A percentile compares a stretch with the other conserved stretches of the same genome.
phyloP scores from a whole-genome alignment of 1,140 invertebrate genomes.

The Ooceraea biroi region DNA sequence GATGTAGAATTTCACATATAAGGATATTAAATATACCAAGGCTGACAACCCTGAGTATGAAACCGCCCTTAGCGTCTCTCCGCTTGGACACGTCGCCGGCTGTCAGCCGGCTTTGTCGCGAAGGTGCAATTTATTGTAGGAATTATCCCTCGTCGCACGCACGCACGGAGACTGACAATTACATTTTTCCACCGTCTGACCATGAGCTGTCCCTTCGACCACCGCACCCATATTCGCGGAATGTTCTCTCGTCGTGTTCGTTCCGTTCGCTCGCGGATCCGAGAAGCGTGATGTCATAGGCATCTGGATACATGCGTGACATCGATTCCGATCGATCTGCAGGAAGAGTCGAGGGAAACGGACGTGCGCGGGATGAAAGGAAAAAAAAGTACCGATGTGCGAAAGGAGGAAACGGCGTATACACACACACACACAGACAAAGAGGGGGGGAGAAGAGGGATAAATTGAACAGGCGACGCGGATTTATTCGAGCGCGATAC shows the following conservation, averaged over 20 bases:
- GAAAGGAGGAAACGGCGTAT: slow-evolving; percentile 31
- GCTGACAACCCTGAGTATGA: slow-evolving; percentile 8
- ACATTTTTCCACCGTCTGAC: slow-evolving; percentile 49
- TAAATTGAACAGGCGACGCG: slow-evolving; percentile 67
- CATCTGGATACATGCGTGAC: slow-evolving; percentile 57
- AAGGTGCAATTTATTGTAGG: slow-evolving; percentile 62
- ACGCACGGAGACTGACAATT: slow-evolving; percentile 54
- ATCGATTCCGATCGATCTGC: slow-evolving; percentile 15
- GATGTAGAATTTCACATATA: background rate
- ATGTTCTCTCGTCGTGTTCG: slow-evolving; percentile 18
- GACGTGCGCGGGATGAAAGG: background rate
- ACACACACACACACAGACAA: background rate
- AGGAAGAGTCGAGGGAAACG: slow-evolving; percentile 24
- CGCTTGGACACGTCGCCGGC: slow-evolving; percentile 16
- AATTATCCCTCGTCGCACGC: slow-evolving; percentile 57
- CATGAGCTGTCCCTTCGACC: slow-evolving; percentile 38
- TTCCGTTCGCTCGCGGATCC: slow-evolving; percentile 39
- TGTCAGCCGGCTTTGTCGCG: slow-evolving; percentile 55
- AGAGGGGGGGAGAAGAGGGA: slow-evolving; percentile 1
- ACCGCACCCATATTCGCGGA: slow-evolving; percentile 11
- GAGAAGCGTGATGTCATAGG: slow-evolving; percentile 6
- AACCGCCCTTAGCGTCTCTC: slow-evolving; percentile 25
- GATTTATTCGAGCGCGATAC: slow-evolving; percentile 72
- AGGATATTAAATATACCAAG: slow-evolving; percentile 20
- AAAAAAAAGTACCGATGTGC: slow-evolving; percentile 34